These are phyloP conservation scores for Stigmatopora argus DNA, from an alignment of 2,113 vertebrate genomes.

Conservation along the genomic window DNA sequence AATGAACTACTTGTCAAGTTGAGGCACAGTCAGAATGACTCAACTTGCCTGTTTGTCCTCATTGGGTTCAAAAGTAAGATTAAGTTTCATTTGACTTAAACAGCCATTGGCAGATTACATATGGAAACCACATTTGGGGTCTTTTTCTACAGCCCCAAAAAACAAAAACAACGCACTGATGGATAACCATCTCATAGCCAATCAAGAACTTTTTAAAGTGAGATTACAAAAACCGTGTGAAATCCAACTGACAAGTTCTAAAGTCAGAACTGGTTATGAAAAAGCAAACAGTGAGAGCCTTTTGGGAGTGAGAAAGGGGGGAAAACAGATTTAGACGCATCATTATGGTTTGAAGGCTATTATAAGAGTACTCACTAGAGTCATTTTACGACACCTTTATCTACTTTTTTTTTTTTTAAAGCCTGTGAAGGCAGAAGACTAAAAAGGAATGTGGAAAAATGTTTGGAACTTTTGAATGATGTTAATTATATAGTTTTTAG, in stretches of 20 bases:
- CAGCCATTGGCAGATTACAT: not conserved
- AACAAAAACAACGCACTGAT: not conserved
- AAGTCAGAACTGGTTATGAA: constrained; percentile 24
- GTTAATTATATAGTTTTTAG: not conserved
- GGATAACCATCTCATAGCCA: not conserved
- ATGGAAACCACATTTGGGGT: no score
- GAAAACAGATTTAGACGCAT: constrained; percentile 28
- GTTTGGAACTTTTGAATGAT: not conserved
- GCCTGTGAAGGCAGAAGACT: not conserved
- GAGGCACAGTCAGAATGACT: no score
- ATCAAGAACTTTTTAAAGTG: not conserved
- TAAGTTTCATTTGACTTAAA: not conserved
- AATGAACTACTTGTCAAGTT: not conserved
- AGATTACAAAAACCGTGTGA: not conserved
- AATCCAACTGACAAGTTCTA: constrained; percentile 2
- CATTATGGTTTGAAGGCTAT: constrained; percentile 30
- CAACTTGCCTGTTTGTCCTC: no score
- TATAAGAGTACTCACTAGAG: not conserved
- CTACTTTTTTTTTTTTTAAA: not conserved
- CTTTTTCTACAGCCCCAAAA: no score
- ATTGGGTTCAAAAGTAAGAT: not conserved
- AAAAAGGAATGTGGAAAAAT: not conserved
- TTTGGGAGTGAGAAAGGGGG: constrained; percentile 31
- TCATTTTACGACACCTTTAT: not conserved
- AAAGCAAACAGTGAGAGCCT: constrained; percentile 2